phyloP scores from a whole-genome alignment of 2,888 invertebrate genomes.

The Eurytoma californica region DNA sequence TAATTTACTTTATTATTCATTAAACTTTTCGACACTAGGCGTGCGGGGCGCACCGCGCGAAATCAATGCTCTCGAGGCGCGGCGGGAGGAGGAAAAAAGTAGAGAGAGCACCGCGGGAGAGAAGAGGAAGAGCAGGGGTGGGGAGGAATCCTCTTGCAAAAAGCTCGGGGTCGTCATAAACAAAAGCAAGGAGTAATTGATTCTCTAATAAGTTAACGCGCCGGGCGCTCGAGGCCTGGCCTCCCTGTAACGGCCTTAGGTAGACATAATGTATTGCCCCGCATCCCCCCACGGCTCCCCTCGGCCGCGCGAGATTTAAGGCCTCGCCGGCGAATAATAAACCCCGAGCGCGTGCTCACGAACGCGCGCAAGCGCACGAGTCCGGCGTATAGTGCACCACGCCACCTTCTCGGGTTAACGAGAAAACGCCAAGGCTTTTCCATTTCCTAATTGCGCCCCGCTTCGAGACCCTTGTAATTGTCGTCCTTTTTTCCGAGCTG shows the following conservation, averaged over 20 bases:
- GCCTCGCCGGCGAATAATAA: conserved; percentile 68
- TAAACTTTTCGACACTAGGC: conserved; percentile 36
- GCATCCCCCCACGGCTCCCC: conserved; percentile 57
- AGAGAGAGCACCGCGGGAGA: conserved; percentile 44
- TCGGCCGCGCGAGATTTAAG: conserved; percentile 67
- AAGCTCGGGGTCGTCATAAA: conserved; percentile 73
- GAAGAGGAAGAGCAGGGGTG: conserved; percentile 2
- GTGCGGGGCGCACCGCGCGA: background rate
- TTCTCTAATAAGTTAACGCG: conserved; percentile 75
- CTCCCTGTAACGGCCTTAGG: conserved; percentile 66
- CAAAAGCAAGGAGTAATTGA: conserved; percentile 75
- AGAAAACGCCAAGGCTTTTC: conserved; percentile 1
- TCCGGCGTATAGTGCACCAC: background rate
- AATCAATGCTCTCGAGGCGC: conserved; percentile 1
- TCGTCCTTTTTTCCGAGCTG: too few relatives aligned
- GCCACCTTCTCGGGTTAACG: conserved; percentile 10
- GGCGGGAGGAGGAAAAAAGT: conserved; percentile 18
- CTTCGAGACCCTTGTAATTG: too few relatives aligned
- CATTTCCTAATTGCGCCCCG: background rate
- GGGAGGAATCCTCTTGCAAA: conserved; percentile 48
- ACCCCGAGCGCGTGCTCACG: conserved; percentile 56
- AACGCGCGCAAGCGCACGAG: conserved; percentile 12
- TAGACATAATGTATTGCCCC: conserved; percentile 70
- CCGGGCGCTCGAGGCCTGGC: conserved; percentile 39
- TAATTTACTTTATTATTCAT: conserved; percentile 27